Base-by-base conservation (phyloP, 2,888 invertebrate genomes). In the Neelides folsomi region DNA sequence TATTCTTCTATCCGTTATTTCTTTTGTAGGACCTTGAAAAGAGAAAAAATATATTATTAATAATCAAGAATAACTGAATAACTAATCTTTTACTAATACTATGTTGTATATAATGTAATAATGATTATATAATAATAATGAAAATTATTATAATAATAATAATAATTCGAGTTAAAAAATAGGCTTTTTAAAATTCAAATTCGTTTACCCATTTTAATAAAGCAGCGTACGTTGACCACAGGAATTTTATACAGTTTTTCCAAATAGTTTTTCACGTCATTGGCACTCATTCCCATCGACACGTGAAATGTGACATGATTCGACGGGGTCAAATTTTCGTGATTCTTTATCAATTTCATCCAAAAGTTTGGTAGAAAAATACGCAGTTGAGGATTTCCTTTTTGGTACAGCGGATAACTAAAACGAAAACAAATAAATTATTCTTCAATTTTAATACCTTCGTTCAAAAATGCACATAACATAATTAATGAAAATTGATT, bases 301-400 rank as follows among this genome's bases (percentile, higher is more conserved):
- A 90, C 88, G 47, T 85, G 77, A 71, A 98, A 97, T 49, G 83
- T 79, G 0, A 92, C 86, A 39, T 83, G 71, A 74, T 95, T 89
- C 44, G 79, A 75, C 2, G 87, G 86, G 62, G 82, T 79, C 35
- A 76, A 75, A 15, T 70, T 60, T 1, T 7, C 8, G 3, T 69
- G 66, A 1, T 88, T 81, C 50, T 80, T 77, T 0, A 95, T 78
- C 15, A 95, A 67, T 73, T 94, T 95, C 82, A 98, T 81, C 90
- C 92, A 97, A 72, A 97, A 97, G 70, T 95, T 90, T 1, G 97
- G 95, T 35, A 98, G 73, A 71, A 90, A 93, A 9, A 95, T 77
- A 53, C 95, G 75, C 35, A 89, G 72, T 68, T 95, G 95, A n/a
- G 97, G 95, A 70, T 88, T 87, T 12, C 95, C 95, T 69, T 78